Evolutionary conservation across 2,888 invertebrate species (phyloP).

Genomic region (Drosophila heteroneura): DNA sequence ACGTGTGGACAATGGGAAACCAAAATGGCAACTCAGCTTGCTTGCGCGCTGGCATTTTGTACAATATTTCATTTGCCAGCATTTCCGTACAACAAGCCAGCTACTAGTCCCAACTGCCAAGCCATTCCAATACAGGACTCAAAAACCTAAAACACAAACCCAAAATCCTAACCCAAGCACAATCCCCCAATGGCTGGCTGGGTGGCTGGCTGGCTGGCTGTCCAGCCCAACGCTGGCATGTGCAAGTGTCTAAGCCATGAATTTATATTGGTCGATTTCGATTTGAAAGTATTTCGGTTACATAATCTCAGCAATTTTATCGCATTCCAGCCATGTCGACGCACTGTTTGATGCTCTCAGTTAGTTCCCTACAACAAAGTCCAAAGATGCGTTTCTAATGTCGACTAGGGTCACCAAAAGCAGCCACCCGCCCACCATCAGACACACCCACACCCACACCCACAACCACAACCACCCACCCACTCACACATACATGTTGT

Average conservation of each 20-base stretch:
- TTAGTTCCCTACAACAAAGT: slow-evolving; percentile 24
- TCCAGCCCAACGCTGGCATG: slow-evolving; percentile 53
- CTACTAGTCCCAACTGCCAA: slow-evolving; percentile 23
- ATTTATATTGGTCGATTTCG: slow-evolving; percentile 80
- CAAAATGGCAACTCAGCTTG: slow-evolving; percentile 62
- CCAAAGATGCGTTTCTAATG: slow-evolving; percentile 25
- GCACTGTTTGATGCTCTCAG: slow-evolving; percentile 62
- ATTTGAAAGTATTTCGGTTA: slow-evolving; percentile 78
- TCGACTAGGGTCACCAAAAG: slow-evolving; percentile 24
- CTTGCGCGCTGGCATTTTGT: slow-evolving; percentile 54
- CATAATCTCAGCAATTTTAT: slow-evolving; percentile 76
- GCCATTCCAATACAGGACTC: slow-evolving; percentile 16
- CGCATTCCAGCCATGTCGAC: slow-evolving; percentile 68
- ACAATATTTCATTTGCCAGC: slow-evolving; percentile 72
- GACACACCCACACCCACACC: background rate
- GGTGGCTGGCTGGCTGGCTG: background rate
- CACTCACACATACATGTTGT: slow-evolving; percentile 40
- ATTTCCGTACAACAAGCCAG: slow-evolving; percentile 45
- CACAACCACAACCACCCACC: background rate
- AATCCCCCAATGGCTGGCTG: background rate
- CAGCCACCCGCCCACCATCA: background rate
- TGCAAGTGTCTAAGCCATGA: slow-evolving; percentile 77
- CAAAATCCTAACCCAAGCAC: slow-evolving; percentile 1
- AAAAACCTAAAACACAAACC: slow-evolving; percentile 1
- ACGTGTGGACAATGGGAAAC: slow-evolving; percentile 26